Base-by-base conservation (phyloP, 2,113 vertebrate genomes). In the Epinephelus lanceolatus region DNA sequence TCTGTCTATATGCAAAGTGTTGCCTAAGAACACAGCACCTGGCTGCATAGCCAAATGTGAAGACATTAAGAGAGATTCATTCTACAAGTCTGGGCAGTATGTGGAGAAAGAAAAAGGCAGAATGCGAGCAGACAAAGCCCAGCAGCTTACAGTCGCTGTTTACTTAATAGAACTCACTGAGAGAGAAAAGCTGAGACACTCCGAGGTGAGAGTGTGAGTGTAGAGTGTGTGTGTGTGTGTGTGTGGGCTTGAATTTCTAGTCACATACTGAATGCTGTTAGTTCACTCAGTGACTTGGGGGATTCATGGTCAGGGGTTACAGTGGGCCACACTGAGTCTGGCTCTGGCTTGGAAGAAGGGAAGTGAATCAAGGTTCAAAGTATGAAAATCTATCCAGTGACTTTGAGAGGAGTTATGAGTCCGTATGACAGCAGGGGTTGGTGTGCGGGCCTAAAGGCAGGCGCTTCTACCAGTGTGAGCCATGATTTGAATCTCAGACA, bases 221-320 rank as follows among this genome's bases (percentile, higher is more conserved):
- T 15, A 23, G 37, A 40, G 33, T 2, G 42, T 45, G 42, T 45
- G 11, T 47, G 33, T 56, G 75, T 70, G 84, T 59, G 33, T 56
- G 75, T 71, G 81, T 60, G 47, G 49, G 71, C 53, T 79, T 81
- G 53, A 52, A 53, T 89, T 82, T 89, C 59, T 63, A 23, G 68
- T 86, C 78, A 77, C 74, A 81, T 49, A 37, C 55, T 59, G 14
- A 66, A 84, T n/a, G 47, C 49, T 82, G 51, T 76, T 78, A 76
- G 67, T 88, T 84, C 75, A 83, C 68, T 71, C 66, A 9, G 80
- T 49, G 49, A 62, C 25, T 80, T 87, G 47, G 37, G 33, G 73
- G 55, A 78, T 78, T 80, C n/a, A 30, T 53, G 55, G 83, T 81
- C 77, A 86, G 59, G 60, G 83, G 80, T 81, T 71, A 56, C 14